These are phyloP conservation scores for Pterois miles DNA, from an alignment of 2,797 vertebrate species.

Conservation along the genomic window DNA sequence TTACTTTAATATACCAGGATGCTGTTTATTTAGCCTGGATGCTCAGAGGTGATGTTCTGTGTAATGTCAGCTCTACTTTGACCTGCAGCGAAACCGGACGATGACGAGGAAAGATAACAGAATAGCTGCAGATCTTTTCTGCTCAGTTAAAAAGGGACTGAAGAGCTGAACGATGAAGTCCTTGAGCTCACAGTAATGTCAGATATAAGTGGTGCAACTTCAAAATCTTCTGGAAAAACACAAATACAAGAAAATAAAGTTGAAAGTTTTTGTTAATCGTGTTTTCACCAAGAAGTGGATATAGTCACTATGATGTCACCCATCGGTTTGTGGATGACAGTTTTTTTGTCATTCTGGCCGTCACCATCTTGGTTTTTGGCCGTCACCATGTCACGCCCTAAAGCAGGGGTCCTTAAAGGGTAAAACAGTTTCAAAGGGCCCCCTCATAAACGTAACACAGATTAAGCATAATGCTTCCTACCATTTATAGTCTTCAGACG, in stretches of 20 bases:
- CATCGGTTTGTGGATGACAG: too few species aligned
- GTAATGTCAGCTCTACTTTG: constrained; percentile 14
- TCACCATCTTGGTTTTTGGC: too few species aligned
- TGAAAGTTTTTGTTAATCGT: too few species aligned
- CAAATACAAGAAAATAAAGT: background rate
- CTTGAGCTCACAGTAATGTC: constrained; percentile 4
- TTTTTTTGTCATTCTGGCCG: too few species aligned
- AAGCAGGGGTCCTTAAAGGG: too few species aligned
- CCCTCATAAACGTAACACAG: too few species aligned
- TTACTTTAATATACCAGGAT: background rate
- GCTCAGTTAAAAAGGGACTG: constrained; percentile 3
- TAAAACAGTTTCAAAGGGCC: too few species aligned
- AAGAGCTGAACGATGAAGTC: constrained; percentile 28
- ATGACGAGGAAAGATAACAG: background rate
- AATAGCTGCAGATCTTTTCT: constrained; percentile 14
- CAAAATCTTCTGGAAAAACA: background rate
- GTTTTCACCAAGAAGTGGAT: too few species aligned
- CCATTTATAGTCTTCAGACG: too few species aligned
- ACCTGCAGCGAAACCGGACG: background rate
- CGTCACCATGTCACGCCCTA: too few species aligned
- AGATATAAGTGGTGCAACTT: background rate
- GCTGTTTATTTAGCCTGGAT: background rate
- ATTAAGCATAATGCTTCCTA: too few species aligned
- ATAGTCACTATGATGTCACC: too few species aligned
- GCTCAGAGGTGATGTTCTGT: background rate